A percentile compares a stretch with the other conserved stretches of the same genome.
Evolutionary conservation across 2,797 vertebrate genomes (phyloP).

Genomic region (Pitangus sulphuratus): DNA sequence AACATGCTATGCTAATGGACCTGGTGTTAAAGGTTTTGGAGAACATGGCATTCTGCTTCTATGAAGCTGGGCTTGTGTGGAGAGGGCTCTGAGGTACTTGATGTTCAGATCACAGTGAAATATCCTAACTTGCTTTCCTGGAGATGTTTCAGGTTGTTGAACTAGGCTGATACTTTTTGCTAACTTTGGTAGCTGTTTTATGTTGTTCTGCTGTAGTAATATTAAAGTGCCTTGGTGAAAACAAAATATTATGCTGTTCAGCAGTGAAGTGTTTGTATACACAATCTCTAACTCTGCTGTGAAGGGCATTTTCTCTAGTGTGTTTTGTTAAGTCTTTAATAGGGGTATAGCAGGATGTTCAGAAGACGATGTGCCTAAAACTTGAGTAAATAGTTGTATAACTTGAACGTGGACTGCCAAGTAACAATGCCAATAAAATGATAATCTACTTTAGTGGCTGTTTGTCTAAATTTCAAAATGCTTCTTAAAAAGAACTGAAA

Average conservation of each 20-base stretch:
- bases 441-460: neutral
- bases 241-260: neutral
- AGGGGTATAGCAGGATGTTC: neutral
- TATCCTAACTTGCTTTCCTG: neutral
- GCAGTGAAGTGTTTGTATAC: neutral
- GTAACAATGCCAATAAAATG: neutral
- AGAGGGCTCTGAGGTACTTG: neutral
- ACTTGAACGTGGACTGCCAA: neutral
- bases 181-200: neutral
- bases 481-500: neutral
- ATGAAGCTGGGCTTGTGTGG: neutral
- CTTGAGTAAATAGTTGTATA: neutral
- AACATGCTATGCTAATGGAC: rapidly evolving
- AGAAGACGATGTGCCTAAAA: neutral
- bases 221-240: neutral
- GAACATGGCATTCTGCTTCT: neutral
- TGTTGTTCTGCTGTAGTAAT: neutral
- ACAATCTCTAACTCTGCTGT: neutral
- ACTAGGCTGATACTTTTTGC: neutral
- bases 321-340: neutral
- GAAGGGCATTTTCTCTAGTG: neutral
- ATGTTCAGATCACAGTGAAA: neutral
- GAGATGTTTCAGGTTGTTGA: neutral
- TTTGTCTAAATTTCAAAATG: neutral
- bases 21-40: neutral